A percentile compares a stretch with the other conserved stretches of the same genome.
phyloP scores from a whole-genome alignment of 1,140 invertebrate species.

The Hylaeus volcanicus region DNA sequence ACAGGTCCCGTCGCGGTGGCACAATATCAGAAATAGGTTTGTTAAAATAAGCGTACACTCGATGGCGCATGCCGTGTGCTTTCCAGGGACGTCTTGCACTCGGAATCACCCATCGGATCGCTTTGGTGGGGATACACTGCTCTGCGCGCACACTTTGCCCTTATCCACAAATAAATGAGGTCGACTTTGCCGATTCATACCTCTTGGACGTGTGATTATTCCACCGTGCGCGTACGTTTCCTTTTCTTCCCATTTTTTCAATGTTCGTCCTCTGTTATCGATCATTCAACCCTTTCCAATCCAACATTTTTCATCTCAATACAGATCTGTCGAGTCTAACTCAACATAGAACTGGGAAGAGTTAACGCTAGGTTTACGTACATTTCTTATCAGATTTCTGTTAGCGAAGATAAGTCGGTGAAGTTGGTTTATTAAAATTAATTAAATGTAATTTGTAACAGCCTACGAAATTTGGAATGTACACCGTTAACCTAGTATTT shows the following conservation, averaged over 20 bases:
- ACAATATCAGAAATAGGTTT: constrained; percentile 73
- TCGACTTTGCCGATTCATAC: constrained; percentile 35
- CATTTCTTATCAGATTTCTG: too few species aligned
- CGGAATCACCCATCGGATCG: constrained; percentile 20
- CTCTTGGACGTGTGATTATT: not conserved
- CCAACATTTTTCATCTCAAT: too few species aligned
- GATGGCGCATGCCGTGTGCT: constrained; percentile 58
- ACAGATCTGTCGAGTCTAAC: too few species aligned
- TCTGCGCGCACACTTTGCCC: constrained; percentile 44
- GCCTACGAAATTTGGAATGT: too few species aligned
- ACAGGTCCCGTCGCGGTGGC: constrained; percentile 61
- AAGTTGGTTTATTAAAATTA: too few species aligned
- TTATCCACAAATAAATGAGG: constrained; percentile 56
- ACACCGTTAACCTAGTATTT: too few species aligned
- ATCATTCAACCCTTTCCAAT: too few species aligned
- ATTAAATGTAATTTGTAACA: too few species aligned
- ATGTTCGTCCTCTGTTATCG: too few species aligned
- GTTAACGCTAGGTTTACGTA: too few species aligned
- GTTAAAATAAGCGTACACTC: constrained; percentile 72
- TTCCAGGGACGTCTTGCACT: constrained; percentile 60
- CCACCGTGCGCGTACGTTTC: not conserved
- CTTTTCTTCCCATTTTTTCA: not conserved
- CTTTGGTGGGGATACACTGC: constrained; percentile 40
- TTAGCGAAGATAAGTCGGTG: too few species aligned
- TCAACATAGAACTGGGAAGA: too few species aligned